A percentile compares a stretch with the other conserved stretches of the same genome.
Evolutionary conservation across 2,888 invertebrate genomes (phyloP).

Genomic region (Sphecodes monilicornis): DNA sequence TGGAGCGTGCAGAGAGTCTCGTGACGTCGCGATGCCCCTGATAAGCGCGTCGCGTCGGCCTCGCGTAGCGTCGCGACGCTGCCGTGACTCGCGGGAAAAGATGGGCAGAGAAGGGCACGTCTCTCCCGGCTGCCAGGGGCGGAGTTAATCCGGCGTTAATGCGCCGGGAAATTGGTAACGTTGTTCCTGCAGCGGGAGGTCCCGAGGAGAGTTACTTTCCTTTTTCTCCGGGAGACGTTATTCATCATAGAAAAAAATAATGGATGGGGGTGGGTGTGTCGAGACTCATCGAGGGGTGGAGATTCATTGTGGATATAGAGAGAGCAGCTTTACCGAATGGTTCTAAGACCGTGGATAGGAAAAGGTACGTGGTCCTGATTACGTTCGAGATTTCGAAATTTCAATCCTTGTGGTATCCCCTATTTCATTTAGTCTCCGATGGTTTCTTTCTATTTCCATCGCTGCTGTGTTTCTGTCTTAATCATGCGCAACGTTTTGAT

Average conservation of each 20-base stretch:
- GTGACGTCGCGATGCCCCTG: slow-evolving; percentile 56
- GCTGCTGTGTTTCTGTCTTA: no score
- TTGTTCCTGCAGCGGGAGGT: slow-evolving; percentile 38
- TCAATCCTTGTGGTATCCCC: background rate
- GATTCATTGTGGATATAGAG: slow-evolving; percentile 42
- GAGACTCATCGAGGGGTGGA: slow-evolving; percentile 8
- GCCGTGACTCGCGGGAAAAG: slow-evolving; percentile 54
- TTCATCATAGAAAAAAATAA: slow-evolving; percentile 27
- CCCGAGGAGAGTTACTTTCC: slow-evolving; percentile 15
- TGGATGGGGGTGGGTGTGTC: background rate
- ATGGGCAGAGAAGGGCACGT: slow-evolving; percentile 16
- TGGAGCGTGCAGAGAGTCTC: slow-evolving; percentile 30
- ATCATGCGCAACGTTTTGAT: no score
- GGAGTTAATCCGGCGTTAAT: slow-evolving; percentile 61
- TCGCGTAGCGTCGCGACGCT: slow-evolving; percentile 43
- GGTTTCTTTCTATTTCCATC: no score
- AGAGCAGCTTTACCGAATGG: background rate
- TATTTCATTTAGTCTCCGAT: no score
- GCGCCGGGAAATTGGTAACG: slow-evolving; percentile 63
- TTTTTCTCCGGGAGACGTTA: slow-evolving; percentile 19
- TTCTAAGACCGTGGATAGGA: background rate
- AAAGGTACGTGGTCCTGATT: background rate
- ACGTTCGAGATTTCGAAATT: background rate
- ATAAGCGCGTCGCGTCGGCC: slow-evolving; percentile 60
- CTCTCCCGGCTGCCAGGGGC: slow-evolving; percentile 10